Evolutionary conservation across 2,797 vertebrate genomes (phyloP), one percentile per base, ranked within the genome.

Genomic region (Clarias platycephalus): DNA sequence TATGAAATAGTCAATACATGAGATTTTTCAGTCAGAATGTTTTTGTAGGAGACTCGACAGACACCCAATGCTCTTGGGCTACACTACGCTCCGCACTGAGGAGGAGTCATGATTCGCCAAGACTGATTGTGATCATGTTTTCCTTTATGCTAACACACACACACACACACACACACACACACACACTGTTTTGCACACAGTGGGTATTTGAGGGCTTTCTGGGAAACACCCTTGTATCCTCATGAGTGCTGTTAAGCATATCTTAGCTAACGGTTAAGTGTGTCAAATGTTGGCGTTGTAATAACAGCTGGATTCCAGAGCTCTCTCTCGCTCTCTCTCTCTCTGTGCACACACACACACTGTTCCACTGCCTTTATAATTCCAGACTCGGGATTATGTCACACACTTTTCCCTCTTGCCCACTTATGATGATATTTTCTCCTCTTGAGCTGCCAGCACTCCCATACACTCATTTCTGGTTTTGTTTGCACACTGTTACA

Each of bases 341-440:
- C 31, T 31, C 31, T 31, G 1, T 31, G 34, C 34, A 5, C 67
- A 31, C 62, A 57, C 20, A 58, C 31, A 1, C 86, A 89, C 80
- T 84, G 40, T 87, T 89, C 66, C 15, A 87, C 81, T 85, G 89
- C 75, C 79, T 79, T 64, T 58, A 49, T 49, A 68, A 88, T 88
- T 88, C 90, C 86, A 92, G 85, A 88, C 86, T 87, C 22, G 28
- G 28, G 86, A 88, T 91, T 87, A 92, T 88, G 89, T 93, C 40
- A 92, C 83, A 77, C 71, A 67, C 91, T 90, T 92, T 49, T 49
- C 44, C 86, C 88, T 74, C 68, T 40, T 88, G 79, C 83, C 81
- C 87, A 84, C 40, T 89, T 87, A 84, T 90, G 87, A 90, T 85
- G 68, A 74, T 81, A 89, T 89, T 89, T 88, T 83, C 86, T 58